Evolutionary conservation across 2,888 invertebrate species (phyloP).

Genomic region (Napeogenes sylphis): DNA sequence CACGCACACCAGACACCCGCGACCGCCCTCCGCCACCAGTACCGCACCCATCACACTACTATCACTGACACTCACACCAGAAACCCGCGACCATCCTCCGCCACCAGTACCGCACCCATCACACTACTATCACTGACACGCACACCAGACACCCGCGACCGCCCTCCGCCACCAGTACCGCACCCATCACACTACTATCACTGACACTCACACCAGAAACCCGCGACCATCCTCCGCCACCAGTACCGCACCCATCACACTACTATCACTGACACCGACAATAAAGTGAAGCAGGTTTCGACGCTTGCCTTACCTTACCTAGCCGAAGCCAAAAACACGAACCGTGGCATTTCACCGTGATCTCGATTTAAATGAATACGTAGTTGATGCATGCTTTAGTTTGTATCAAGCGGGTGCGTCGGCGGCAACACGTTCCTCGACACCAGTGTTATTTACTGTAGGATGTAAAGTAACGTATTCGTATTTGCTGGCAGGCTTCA

Average conservation of each 20-base stretch:
- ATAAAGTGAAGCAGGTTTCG: too few relatives aligned
- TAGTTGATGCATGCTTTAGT: too few relatives aligned
- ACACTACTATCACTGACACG: conserved; percentile 31
- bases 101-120: neutral
- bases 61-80: neutral
- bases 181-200: neutral
- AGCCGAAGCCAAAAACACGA: too few relatives aligned
- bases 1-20: conserved; percentile 64
- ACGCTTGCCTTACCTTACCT: too few relatives aligned
- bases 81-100: neutral
- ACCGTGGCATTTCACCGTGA: too few relatives aligned
- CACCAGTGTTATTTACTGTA: too few relatives aligned
- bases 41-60: conserved; percentile 36
- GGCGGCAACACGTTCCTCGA: too few relatives aligned
- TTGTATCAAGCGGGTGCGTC: too few relatives aligned
- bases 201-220: neutral
- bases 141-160: conserved; percentile 70
- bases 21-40: conserved; percentile 78
- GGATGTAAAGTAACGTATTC: too few relatives aligned
- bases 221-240: neutral
- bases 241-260: neutral
- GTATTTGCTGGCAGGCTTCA: conserved; percentile 54
- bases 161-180: conserved; percentile 77
- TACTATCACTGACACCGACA: too few relatives aligned
- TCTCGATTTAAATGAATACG: too few relatives aligned